Evolutionary conservation across 2,113 vertebrate species (phyloP).

Genomic region (Pteronura brasiliensis): DNA sequence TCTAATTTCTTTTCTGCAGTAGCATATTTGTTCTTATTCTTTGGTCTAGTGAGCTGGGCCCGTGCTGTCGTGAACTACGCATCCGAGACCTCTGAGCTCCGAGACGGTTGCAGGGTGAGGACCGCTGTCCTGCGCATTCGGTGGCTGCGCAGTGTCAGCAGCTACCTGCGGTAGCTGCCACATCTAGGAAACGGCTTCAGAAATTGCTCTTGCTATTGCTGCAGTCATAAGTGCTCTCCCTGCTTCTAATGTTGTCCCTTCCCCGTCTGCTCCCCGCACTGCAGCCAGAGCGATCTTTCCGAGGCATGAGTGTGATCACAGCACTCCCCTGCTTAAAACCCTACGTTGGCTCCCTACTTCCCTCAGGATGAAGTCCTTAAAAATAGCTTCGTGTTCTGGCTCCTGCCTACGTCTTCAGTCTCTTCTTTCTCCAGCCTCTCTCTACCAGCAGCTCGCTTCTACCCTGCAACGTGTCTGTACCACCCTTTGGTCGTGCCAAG

Average conservation of each 20-base stretch:
- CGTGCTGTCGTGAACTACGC: neutral
- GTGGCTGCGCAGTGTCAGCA: neutral
- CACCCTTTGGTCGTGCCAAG: neutral
- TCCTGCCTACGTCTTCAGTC: conserved; percentile 45
- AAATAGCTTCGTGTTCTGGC: conserved; percentile 69
- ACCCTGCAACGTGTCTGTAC: neutral
- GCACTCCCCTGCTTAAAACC: conserved; percentile 66
- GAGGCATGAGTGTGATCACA: conserved; percentile 65
- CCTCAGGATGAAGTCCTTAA: conserved; percentile 65
- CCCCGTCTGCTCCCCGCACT: conserved; percentile 54
- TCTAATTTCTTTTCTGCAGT: neutral
- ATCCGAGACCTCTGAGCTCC: neutral
- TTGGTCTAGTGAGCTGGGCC: neutral
- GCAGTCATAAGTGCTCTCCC: conserved; percentile 60
- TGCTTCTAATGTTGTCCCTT: conserved; percentile 65
- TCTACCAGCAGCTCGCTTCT: conserved; percentile 50
- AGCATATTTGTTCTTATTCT: neutral
- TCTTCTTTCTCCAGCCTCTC: conserved; percentile 45
- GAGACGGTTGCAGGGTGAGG: neutral
- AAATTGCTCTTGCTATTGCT: conserved; percentile 61
- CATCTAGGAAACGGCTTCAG: neutral
- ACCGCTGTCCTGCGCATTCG: neutral
- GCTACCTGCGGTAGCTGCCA: neutral
- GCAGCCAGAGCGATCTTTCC: conserved; percentile 67
- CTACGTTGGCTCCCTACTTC: conserved; percentile 64